A percentile compares a stretch with the other conserved stretches of the same genome.
Conservation (phyloP, 2,888 invertebrate species). For the Tanaodytes sp. region DNA sequence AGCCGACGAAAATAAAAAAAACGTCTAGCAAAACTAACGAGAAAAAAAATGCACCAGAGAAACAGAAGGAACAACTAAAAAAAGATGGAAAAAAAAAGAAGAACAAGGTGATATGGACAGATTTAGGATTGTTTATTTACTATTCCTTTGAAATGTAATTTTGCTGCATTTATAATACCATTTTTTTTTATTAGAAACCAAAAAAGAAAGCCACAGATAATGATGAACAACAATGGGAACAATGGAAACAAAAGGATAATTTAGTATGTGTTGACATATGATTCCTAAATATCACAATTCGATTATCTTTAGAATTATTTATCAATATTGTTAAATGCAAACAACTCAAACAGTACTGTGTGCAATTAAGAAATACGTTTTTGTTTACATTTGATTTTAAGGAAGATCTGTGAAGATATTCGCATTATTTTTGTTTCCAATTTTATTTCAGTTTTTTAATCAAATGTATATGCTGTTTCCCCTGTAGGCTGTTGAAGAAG, state of each 20-base stretch:
- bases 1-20: conserved; percentile 73
- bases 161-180: too few species aligned
- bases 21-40: conserved; percentile 57
- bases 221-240: conserved; percentile 80
- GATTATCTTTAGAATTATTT: too few species aligned
- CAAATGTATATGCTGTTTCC: neutral
- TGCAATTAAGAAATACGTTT: too few species aligned
- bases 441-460: too few species aligned
- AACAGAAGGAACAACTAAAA: conserved; percentile 61
- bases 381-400: too few species aligned
- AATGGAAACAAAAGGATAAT: conserved; percentile 82
- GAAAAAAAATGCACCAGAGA: conserved; percentile 67
- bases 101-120: conserved; percentile 61
- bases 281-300: too few species aligned
- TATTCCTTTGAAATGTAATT: conserved; percentile 8
- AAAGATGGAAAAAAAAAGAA: conserved; percentile 68
- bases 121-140: conserved; percentile 2
- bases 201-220: conserved; percentile 73
- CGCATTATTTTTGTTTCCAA: too few species aligned
- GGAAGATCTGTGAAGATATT: too few species aligned
- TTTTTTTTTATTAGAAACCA: conserved; percentile 71
- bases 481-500: conserved; percentile 67
- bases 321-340: too few species aligned
- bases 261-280: too few species aligned
- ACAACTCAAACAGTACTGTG: too few species aligned